Conservation (phyloP, 2,888 invertebrate species). For the Galerucella calmariensis region DNA sequence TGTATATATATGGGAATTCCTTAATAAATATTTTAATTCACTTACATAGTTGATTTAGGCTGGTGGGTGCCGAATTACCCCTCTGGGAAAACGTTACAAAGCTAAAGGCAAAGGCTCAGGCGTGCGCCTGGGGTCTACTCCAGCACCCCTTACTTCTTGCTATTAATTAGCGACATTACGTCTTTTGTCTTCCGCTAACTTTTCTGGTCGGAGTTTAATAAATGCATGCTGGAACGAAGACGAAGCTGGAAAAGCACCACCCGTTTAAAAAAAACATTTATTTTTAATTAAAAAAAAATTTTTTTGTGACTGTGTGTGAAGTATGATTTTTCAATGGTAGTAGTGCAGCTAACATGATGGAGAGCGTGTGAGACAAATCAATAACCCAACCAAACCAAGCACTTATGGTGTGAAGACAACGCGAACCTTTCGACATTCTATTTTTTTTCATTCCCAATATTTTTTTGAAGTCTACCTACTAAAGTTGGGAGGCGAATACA, state of each 20-base stretch:
- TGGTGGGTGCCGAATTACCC: conserved; percentile 62
- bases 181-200: conserved; percentile 53
- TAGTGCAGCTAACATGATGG: conserved; percentile 17
- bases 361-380: conserved; percentile 61
- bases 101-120: conserved; percentile 59
- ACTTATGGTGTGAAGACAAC: conserved; percentile 50
- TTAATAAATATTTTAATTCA: conserved; percentile 66
- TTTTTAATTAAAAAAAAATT: background rate
- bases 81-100: conserved; percentile 57
- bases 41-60: conserved; percentile 65
- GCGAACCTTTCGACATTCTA: conserved; percentile 52
- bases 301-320: background rate
- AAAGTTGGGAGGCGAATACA: background rate
- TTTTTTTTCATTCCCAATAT: conserved; percentile 59
- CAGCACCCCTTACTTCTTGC: conserved; percentile 44
- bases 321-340: conserved; percentile 4
- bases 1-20: conserved; percentile 62
- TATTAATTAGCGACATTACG: conserved; percentile 64
- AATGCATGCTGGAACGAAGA: conserved; percentile 33
- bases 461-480: conserved; percentile 55
- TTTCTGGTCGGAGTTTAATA: conserved; percentile 40
- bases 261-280: background rate
- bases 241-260: background rate
- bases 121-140: conserved; percentile 20
- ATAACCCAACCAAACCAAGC: conserved; percentile 59